Percentiles rank a stretch among this genome's conserved stretches.
phyloP scores from a whole-genome alignment of 2,797 vertebrate genomes.

The Danio kyathit region DNA sequence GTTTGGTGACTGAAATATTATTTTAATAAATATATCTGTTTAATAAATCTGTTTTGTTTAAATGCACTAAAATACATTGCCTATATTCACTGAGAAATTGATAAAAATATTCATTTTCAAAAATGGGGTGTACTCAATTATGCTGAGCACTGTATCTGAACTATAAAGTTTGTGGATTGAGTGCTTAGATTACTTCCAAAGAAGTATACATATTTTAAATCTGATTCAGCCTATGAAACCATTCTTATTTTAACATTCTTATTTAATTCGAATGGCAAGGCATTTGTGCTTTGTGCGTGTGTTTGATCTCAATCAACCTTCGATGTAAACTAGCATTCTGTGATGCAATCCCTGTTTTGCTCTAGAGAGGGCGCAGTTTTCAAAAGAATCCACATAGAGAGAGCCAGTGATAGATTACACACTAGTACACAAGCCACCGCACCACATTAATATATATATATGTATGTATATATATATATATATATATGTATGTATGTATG shows the following conservation, averaged over 20 bases:
- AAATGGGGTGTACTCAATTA: too few species aligned
- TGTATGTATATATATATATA: too few species aligned
- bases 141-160: not conserved
- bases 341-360: slow-evolving; percentile 23
- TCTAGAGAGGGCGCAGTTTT: slow-evolving; percentile 41
- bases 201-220: not conserved
- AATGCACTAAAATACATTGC: too few species aligned
- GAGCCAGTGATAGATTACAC: not conserved
- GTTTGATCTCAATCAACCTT: not conserved
- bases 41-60: too few species aligned
- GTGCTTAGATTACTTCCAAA: not conserved
- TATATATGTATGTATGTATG: too few species aligned
- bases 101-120: too few species aligned
- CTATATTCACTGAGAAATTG: too few species aligned
- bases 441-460: not conserved
- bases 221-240: too few species aligned
- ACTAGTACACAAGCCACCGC: not conserved
- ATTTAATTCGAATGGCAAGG: too few species aligned
- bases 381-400: slow-evolving; percentile 8
- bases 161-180: not conserved
- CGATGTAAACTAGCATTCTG: not conserved
- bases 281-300: not conserved
- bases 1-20: too few species aligned
- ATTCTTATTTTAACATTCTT: too few species aligned
- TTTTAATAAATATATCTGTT: too few species aligned